Evolutionary conservation across 2,888 invertebrate genomes (phyloP).

Genomic region (Hirtodrosophila cameraria): DNA sequence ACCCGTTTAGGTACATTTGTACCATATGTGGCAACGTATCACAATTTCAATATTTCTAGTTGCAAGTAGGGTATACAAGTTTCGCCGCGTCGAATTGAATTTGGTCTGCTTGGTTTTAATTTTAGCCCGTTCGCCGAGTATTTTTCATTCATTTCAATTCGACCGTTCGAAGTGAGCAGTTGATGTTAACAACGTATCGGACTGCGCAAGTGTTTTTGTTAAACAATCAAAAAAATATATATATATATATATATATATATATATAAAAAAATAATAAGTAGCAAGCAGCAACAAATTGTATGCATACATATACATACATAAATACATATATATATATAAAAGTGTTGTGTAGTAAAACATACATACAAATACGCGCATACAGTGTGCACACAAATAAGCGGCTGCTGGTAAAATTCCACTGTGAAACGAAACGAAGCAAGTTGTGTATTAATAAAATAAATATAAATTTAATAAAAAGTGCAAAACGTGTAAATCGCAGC

Average conservation of each 20-base stretch:
- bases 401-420: conserved; percentile 78
- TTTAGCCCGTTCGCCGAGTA: conserved; percentile 80
- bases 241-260: conserved; percentile 33
- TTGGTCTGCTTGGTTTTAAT: conserved; percentile 64
- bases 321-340: conserved; percentile 17
- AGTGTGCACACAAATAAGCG: conserved; percentile 37
- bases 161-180: conserved; percentile 69
- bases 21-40: too few relatives aligned
- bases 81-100: background rate
- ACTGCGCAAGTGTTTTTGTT: conserved; percentile 54
- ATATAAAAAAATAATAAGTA: conserved; percentile 38
- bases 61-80: conserved; percentile 28
- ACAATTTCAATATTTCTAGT: too few relatives aligned
- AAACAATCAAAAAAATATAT: conserved; percentile 42
- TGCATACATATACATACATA: conserved; percentile 36
- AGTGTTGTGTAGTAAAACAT: conserved; percentile 49
- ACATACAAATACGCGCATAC: conserved; percentile 33
- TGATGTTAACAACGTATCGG: conserved; percentile 42
- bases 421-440: conserved; percentile 65
- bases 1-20: too few relatives aligned
- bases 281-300: conserved; percentile 58
- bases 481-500: conserved; percentile 62
- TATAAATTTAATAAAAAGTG: conserved; percentile 47
- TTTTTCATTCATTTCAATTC: conserved; percentile 82
- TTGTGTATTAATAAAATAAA: conserved; percentile 74